Evolutionary conservation across 2,888 invertebrate species (phyloP).

Genomic region (Taphrorychus bicolor): DNA sequence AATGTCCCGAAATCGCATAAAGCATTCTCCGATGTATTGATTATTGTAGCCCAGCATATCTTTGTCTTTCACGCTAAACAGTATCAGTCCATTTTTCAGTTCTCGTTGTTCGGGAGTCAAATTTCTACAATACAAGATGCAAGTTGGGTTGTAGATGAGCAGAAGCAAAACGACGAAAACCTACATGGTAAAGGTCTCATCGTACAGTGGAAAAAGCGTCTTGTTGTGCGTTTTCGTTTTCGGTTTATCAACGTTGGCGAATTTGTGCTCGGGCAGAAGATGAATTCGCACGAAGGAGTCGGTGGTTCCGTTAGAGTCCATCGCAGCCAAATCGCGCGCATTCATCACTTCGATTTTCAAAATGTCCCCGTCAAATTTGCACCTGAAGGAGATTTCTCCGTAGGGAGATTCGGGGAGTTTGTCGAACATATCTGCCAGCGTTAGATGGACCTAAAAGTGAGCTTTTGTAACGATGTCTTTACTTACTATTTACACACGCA

Average conservation of each 20-base stretch:
- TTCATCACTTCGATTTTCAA: constrained; percentile 88
- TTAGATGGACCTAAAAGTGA: constrained; percentile 58
- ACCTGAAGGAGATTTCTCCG: constrained; percentile 81
- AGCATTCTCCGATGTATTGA: constrained; percentile 95
- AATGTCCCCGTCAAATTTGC: constrained; percentile 73
- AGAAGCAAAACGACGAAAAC: constrained; percentile 52
- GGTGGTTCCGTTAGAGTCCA: constrained; percentile 89
- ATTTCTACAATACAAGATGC: constrained; percentile 62
- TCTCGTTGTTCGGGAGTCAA: constrained; percentile 76
- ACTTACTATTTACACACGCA: no score
- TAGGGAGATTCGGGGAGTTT: constrained; percentile 67
- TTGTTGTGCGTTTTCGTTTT: constrained; percentile 93
- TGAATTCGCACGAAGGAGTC: constrained; percentile 93
- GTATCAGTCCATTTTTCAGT: constrained; percentile 73
- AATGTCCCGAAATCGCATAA: constrained; percentile 80
- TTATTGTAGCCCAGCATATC: constrained; percentile 91
- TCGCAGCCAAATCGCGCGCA: constrained; percentile 83
- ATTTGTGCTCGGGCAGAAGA: constrained; percentile 84
- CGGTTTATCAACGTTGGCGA: constrained; percentile 74
- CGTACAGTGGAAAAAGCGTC: constrained; percentile 91
- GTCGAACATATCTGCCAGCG: constrained; percentile 72
- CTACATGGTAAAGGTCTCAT: constrained; percentile 94
- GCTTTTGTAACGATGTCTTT: background rate
- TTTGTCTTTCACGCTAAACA: constrained; percentile 94
- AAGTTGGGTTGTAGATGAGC: background rate